These are phyloP conservation scores for Zootermopsis nevadensis DNA, from an alignment of 2,888 invertebrate genomes.

Conservation along the genomic window DNA sequence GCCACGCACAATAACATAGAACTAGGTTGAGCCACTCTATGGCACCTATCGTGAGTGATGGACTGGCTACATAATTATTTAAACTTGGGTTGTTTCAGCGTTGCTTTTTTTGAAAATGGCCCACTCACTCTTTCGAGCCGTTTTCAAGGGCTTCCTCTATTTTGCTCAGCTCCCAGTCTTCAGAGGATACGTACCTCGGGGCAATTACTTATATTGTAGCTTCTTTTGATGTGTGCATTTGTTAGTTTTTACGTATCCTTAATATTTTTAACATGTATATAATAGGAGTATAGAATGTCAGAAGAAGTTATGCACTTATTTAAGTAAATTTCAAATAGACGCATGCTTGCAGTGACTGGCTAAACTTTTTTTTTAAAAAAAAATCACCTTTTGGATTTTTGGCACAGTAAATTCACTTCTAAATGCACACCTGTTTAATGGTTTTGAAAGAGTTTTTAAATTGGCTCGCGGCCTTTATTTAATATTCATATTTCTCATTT, in stretches of 20 bases:
- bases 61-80: neutral
- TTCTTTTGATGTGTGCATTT: constrained; percentile 21
- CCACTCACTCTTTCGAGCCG: neutral
- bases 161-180: neutral
- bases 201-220: constrained; percentile 18
- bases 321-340: neutral
- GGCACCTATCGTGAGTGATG: constrained; percentile 17
- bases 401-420: neutral
- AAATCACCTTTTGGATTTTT: neutral
- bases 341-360: neutral
- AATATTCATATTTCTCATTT: neutral
- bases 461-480: too few species aligned
- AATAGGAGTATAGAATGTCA: constrained; percentile 17
- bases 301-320: constrained; percentile 21
- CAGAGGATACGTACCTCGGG: neutral
- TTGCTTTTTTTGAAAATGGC: constrained; percentile 6
- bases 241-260: neutral
- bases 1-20: neutral
- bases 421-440: neutral
- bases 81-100: neutral
- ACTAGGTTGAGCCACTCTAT: neutral
- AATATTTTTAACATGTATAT: constrained; percentile 1
- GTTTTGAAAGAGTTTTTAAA: neutral
- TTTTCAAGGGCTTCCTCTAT: neutral
- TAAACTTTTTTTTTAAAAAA: neutral